Evolutionary conservation across 23 tunicate genomes (phyloP).

Genomic region (Trididemnum clinides): DNA sequence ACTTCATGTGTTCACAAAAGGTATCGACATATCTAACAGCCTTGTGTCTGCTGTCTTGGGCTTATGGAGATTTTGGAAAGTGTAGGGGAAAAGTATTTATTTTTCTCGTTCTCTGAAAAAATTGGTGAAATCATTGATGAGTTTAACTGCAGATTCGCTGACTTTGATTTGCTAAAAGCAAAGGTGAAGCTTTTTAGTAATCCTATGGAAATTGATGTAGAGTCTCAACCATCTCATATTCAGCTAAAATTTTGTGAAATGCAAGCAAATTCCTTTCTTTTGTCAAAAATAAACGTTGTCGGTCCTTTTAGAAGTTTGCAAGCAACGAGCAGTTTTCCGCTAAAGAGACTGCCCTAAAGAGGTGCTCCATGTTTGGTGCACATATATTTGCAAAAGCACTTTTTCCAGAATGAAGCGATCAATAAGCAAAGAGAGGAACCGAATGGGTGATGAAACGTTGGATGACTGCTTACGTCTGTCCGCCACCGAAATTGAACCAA

Average conservation of each 20-base stretch:
- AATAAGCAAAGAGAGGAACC: too few species aligned
- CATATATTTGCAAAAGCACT: not conserved
- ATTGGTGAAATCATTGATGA: slow-evolving; percentile 1
- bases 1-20: not conserved
- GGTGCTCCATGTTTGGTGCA: slow-evolving; percentile 18
- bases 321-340: slow-evolving; percentile 12
- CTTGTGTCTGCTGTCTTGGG: not conserved
- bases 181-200: slow-evolving; percentile 18
- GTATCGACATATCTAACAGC: not conserved
- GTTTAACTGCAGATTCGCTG: not conserved
- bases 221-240: slow-evolving; percentile 27
- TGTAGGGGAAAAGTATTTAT: not conserved
- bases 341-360: not conserved
- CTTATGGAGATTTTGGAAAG: not conserved
- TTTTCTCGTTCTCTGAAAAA: slow-evolving; percentile 9
- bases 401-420: too few species aligned
- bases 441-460: not conserved
- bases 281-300: slow-evolving; percentile 23
- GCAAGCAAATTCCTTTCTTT: slow-evolving; percentile 29
- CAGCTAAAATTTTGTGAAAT: slow-evolving; percentile 25
- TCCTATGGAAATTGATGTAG: slow-evolving; percentile 29
- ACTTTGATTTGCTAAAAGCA: slow-evolving; percentile 27
- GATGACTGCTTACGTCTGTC: slow-evolving; percentile 13
- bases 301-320: slow-evolving; percentile 35
- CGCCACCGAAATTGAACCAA: too few species aligned